Base-by-base conservation (phyloP, 2,113 vertebrate genomes). In the Leucopsar rothschildi region DNA sequence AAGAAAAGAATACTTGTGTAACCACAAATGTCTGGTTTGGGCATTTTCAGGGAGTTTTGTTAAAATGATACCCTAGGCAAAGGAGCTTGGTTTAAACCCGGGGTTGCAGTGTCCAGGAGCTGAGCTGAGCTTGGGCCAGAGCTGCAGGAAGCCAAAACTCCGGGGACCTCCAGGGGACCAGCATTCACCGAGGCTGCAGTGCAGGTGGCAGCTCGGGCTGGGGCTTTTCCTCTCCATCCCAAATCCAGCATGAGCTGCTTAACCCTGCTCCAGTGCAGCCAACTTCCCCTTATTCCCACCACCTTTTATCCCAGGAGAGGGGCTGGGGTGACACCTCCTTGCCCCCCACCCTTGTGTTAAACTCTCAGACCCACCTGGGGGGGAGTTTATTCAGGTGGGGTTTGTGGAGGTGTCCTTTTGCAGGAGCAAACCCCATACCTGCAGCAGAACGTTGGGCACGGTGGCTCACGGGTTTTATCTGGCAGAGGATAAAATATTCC, bases 181-280 rank as follows among this genome's bases (percentile, higher is more conserved):
- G 35, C 3, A 0, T 7, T 66, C 3, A 0, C 70, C n/a, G 47
- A 14, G 45, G 47, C 5, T 2, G 25, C 0, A 0, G 14, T 3
- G 2, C 61, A 60, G 71, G 57, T 56, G 64, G 42, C 63, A 72
- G 50, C 55, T 40, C 1, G 0, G 9, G 24, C 23, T 77, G 68
- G 33, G 10, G 8, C 17, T 55, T 39, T 5, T 71, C 39, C 6
- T 39, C 63, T 25, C 55, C 49, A 14, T 21, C 82, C 25, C 1
- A 45, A 31, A 47, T 40, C 70, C 52, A 65, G 16, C n/a, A 3
- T 0, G 18, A 52, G 52, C 52, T 83, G 56, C 68, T 42, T 12
- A 72, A 28, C 66, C 5, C 0, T 7, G 31, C 35, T 17, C 29
- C 3, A 12, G 4, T 10, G 5, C 71, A 44, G 68, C 72, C 29